Evolutionary conservation across 1,140 invertebrate genomes (phyloP).

Genomic region (Asobara japonica): DNA sequence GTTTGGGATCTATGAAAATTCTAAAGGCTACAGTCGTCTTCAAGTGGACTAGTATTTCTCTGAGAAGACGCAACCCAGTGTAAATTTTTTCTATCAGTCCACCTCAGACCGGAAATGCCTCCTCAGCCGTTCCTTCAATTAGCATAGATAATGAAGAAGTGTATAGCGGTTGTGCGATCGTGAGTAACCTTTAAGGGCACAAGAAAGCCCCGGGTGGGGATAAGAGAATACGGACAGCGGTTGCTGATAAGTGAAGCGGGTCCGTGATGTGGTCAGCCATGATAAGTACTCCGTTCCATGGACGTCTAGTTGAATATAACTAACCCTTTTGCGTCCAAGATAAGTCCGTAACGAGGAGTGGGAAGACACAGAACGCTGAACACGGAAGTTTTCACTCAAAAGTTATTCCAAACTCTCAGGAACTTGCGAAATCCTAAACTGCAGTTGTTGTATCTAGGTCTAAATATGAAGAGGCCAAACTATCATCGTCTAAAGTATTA

Average conservation of each 20-base stretch:
- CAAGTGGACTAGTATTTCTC: too few species aligned
- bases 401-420: background rate
- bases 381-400: background rate
- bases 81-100: too few species aligned
- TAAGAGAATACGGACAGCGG: background rate
- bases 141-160: constrained; percentile 40
- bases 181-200: constrained; percentile 1
- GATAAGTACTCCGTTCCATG: constrained; percentile 27
- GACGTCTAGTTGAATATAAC: constrained; percentile 4
- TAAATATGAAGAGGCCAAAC: too few species aligned
- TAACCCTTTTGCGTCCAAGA: constrained; percentile 10
- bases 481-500: too few species aligned
- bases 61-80: too few species aligned
- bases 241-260: constrained; percentile 35
- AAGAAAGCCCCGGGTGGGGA: constrained; percentile 9
- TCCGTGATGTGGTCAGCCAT: constrained; percentile 28
- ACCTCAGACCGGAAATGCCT: too few species aligned
- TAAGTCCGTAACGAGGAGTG: background rate
- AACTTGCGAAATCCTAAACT: constrained; percentile 1
- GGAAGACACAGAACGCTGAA: background rate
- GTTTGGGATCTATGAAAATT: too few species aligned
- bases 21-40: too few species aligned
- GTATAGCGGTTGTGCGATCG: constrained; percentile 11
- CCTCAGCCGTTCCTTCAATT: constrained; percentile 24
- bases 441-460: too few species aligned